phyloP scores from a whole-genome alignment of 2,113 vertebrate genomes.

The Galemys pyrenaicus region DNA sequence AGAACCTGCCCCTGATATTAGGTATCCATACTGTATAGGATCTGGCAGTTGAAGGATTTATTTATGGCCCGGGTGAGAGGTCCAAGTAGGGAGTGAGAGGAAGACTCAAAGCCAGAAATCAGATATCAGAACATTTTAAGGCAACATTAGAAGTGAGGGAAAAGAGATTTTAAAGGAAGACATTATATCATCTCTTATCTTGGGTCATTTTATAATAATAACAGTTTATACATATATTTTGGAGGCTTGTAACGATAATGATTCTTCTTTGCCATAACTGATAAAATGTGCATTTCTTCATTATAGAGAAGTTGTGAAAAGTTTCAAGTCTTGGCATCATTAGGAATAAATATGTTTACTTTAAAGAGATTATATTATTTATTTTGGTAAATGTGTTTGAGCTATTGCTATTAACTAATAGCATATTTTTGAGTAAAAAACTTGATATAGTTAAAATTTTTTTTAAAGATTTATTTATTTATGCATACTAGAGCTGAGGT shows the following conservation, averaged over 20 bases:
- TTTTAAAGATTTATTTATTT: no score
- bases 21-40: background rate
- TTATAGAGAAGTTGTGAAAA: conserved; percentile 33
- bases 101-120: background rate
- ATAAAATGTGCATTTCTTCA: conserved; percentile 9
- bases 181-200: background rate
- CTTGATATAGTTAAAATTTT: background rate
- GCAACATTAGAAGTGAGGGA: background rate
- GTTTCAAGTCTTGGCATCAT: conserved; percentile 25
- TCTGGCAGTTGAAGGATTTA: background rate
- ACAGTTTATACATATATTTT: background rate
- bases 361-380: conserved; percentile 10
- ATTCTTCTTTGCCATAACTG: background rate
- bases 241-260: background rate
- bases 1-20: background rate
- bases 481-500: no score
- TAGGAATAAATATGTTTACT: conserved; percentile 4
- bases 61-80: background rate
- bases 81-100: background rate
- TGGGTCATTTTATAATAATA: background rate
- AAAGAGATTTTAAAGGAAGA: conserved; percentile 5
- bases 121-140: background rate
- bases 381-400: conserved; percentile 22
- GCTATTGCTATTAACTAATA: conserved; percentile 9
- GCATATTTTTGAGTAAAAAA: conserved; percentile 16